Conservation (phyloP, 2,797 vertebrate species). For the Leptoclinus maculatus region DNA sequence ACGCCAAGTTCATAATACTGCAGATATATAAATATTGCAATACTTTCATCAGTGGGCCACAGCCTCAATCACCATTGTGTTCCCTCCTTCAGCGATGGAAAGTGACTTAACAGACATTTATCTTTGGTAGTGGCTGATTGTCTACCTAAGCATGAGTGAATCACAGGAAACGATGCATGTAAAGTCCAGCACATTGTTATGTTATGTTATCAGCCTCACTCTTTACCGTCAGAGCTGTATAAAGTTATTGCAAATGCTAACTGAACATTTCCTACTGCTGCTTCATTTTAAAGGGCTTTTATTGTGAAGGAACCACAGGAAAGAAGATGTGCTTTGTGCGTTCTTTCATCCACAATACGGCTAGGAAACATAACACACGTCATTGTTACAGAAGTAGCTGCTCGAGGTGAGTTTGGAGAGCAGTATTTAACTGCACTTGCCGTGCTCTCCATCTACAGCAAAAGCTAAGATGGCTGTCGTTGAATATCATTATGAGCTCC, state of each 20-base stretch:
- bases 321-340: not conserved
- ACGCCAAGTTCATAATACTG: too few relatives aligned
- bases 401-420: not conserved
- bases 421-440: not conserved
- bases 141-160: too few relatives aligned
- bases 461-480: conserved; percentile 19
- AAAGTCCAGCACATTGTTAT: not conserved
- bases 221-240: not conserved
- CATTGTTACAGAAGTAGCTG: not conserved
- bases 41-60: too few relatives aligned
- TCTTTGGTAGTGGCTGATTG: not conserved
- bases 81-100: too few relatives aligned
- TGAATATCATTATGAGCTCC: conserved; percentile 41
- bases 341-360: too few relatives aligned
- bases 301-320: not conserved
- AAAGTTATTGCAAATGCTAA: not conserved
- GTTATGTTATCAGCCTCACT: not conserved
- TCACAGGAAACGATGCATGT: not conserved
- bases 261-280: not conserved
- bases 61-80: too few relatives aligned
- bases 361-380: too few relatives aligned
- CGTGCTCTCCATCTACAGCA: conserved; percentile 1
- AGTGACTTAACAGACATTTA: too few relatives aligned
- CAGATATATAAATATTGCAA: too few relatives aligned
- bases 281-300: not conserved